Evolutionary conservation across 2,113 vertebrate genomes (phyloP), one percentile per base, ranked within the genome.

Genomic region (Bubalus kerabau): DNA sequence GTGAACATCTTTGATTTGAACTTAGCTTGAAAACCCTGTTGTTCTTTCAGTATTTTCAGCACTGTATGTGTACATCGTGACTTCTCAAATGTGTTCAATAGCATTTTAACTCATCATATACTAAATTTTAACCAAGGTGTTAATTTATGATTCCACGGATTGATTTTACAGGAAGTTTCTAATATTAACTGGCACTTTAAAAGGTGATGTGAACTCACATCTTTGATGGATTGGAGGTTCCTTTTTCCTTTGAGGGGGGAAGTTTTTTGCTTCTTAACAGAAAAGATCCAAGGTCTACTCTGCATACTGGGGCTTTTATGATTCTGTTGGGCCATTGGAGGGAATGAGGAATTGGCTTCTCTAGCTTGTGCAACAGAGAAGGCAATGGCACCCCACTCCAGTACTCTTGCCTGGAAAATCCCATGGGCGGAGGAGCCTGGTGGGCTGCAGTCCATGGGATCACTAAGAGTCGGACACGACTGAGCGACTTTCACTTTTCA

Each of bases 401-500:
- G 60, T 7, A 32, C 14, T 62, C 28, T 62, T 30, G 60, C 60
- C 14, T 7, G 60, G 60, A 62, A 30, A 15, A 62, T 16, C 60
- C 60, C 28, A 30, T 62, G 13, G 60, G 6, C 0, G 3, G 60
- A 30, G 60, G 13, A 62, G 60, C 13, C 0, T 62, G 28, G 60
- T 30, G 0, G 60, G 60, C 60, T 62, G 13, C 60, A 30, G 28
- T 62, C 60, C 28, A 14, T 60, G 59, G 12, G 12, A 11, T 60
- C 1, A 1, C 11, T 6, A 13, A 60, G 26, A 60, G 59, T 60
- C 1, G 0, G 59, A 60, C 26, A 6, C 12, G 0, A 13, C 2
- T 60, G 59, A 28, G 59, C 0, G 1, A 60, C 59, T 13, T 60
- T 14, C 59, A 60, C 59, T 60, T 60, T 60, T 60, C 59, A 60